Base-by-base conservation (phyloP, 2,888 invertebrate genomes). In the Ecliptopera silaceata region DNA sequence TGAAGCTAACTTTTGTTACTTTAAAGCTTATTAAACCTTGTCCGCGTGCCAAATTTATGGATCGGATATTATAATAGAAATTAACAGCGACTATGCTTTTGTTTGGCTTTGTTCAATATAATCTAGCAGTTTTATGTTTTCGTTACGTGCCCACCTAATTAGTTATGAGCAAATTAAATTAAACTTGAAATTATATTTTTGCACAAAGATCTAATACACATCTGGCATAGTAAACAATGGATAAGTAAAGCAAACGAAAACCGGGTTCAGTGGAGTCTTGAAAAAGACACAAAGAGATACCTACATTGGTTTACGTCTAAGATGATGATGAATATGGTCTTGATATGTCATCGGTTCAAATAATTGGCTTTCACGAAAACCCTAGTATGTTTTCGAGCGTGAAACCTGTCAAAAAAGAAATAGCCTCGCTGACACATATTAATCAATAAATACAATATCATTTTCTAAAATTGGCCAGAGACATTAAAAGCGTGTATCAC, bases 1-100 rank as follows among this genome's bases (percentile, higher is more conserved):
- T 84, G 81, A 82, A 79, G 68, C 71, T 64, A 77, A 81, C 76
- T 84, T 82, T 80, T 75, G 74, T 78, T 76, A 75, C 75, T 75
- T 67, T 70, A 67, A 70, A 71, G 71, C 69, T 75, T 80, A 80
- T 75, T 73, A 75, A 75, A 74, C 73, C 74, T 77, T 70, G 76
- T 72, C 70, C 67, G 65, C 61, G 59, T 63, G 51, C 64, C 56
- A 69, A 72, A 72, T 70, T 71, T 70, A 74, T 70, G 65, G 68
- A 67, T 67, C 61, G 55, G 53, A 59, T 63, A 67, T 68, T 63
- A 61, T 65, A 67, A 68, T 64, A 63, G 57, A 65, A 69, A 69
- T 65, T 65, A 65, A 61, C 51, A 50, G 52, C 20, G 54, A 55
- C 55, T 50, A 54, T 46, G 41, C 47, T 46, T 42, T 61, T 36